Evolutionary conservation across 2,797 vertebrate genomes (phyloP), one percentile per base, ranked within the genome.

Genomic region (Alectoris magna): DNA sequence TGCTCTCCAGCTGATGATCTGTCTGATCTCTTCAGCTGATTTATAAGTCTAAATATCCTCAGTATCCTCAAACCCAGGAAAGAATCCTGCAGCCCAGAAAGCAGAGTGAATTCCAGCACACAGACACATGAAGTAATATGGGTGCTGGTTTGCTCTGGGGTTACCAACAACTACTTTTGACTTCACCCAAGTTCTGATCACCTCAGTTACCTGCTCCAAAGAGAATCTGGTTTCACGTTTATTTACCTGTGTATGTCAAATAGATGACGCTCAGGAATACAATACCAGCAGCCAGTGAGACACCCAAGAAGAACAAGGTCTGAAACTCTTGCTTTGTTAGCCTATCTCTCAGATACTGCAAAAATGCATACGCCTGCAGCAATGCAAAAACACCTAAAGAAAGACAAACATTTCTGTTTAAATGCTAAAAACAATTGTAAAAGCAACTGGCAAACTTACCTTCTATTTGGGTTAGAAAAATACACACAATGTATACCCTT

Each of bases 251-350:
- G 78, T 99, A 99, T 9, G 99, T 99, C 97, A 99, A 98, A 97
- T 99, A 99, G 96, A 99, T 99, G 92, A 99, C 99, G 1, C 99
- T 99, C 94, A 99, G 98, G 97, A 99, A 99, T 91, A 99, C 99
- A 70, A 98, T 96, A 39, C 99, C 99, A 23, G 99, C 99, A 88
- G 99, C 99, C 43, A 99, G 97, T 19, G 99, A 99, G 49, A 99
- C 99, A 9, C 99, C 99, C 85, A 99, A 98, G 97, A 99, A 99
- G 98, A 99, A 99, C 39, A 99, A 98, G 0, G 99, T 99, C 98
- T 99, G 99, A 97, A 99, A 99, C 97, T 99, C 99, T 94, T 99
- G 99, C 91, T 98, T 99, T 93, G 99, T 99, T 93, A 99, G 97
- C 93, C 98, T 97, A 97, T 99, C 99, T 98, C 99, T 99, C 96